These are phyloP conservation scores for Meta bourneti DNA, from an alignment of 2,888 invertebrate species.

Conservation along the genomic window DNA sequence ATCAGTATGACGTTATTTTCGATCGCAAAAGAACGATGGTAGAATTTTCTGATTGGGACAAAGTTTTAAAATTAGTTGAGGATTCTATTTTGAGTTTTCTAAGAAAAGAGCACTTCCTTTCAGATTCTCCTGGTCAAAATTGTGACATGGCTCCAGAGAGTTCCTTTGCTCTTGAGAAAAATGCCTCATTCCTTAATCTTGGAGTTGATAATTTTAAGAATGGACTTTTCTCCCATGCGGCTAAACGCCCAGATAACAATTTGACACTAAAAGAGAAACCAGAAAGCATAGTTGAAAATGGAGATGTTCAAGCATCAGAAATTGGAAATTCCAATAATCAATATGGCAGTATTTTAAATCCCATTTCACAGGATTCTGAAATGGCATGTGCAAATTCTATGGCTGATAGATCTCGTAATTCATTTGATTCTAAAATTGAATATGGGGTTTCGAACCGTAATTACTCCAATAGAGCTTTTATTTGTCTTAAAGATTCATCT, in stretches of 20 bases:
- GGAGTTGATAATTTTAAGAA: conserved; percentile 49
- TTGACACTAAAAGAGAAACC: background rate
- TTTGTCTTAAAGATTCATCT: conserved; percentile 12
- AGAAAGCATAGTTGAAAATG: background rate
- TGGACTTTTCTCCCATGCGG: conserved; percentile 67
- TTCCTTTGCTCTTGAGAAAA: background rate
- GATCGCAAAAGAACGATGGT: conserved; percentile 83
- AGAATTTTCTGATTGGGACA: conserved; percentile 84
- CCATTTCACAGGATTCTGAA: background rate
- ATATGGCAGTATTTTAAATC: no score
- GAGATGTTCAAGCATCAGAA: background rate
- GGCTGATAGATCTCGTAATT: background rate
- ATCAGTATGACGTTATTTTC: conserved; percentile 82
- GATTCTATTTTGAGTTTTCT: conserved; percentile 79
- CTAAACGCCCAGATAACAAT: conserved; percentile 15
- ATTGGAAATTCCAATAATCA: background rate
- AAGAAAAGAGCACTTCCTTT: conserved; percentile 16
- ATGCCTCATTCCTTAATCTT: conserved; percentile 20
- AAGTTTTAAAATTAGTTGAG: conserved; percentile 81
- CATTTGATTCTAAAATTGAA: background rate
- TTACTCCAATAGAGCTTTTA: background rate
- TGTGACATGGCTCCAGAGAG: background rate
- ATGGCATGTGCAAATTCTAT: background rate
- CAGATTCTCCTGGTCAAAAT: background rate
- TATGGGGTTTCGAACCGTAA: background rate